Evolutionary conservation across 2,113 vertebrate species (phyloP).

Genomic region (Protobothrops flavoviridis): DNA sequence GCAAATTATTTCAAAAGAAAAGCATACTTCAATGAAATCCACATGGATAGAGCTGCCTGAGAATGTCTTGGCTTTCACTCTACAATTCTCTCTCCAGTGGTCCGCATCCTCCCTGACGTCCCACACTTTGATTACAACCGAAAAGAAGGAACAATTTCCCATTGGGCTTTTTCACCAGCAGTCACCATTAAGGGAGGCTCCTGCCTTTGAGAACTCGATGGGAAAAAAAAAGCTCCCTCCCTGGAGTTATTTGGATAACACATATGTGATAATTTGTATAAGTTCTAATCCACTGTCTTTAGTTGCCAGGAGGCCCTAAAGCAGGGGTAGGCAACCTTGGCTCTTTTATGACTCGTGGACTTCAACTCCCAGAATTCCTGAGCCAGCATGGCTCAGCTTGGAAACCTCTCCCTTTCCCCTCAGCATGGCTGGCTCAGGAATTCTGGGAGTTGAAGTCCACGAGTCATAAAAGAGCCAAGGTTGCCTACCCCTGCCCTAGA

Average conservation of each 20-base stretch:
- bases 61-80: neutral
- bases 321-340: neutral
- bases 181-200: neutral
- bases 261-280: neutral
- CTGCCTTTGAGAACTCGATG: neutral
- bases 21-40: neutral
- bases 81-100: neutral
- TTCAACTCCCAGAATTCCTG: too few relatives aligned
- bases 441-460: too few relatives aligned
- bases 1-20: neutral
- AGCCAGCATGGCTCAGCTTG: too few relatives aligned
- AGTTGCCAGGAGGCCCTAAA: neutral
- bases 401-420: too few relatives aligned
- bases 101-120: neutral
- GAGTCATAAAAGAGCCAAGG: too few relatives aligned
- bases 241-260: neutral
- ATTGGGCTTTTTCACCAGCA: neutral
- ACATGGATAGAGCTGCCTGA: neutral
- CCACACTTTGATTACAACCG: neutral
- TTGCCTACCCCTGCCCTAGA: neutral
- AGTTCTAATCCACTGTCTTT: neutral
- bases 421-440: too few relatives aligned
- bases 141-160: neutral
- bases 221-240: neutral
- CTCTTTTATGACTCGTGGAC: too few relatives aligned